A percentile compares a stretch with the other conserved stretches of the same genome.
phyloP scores from a whole-genome alignment of 2,888 invertebrate genomes.

The Sphaeridia pumilis region DNA sequence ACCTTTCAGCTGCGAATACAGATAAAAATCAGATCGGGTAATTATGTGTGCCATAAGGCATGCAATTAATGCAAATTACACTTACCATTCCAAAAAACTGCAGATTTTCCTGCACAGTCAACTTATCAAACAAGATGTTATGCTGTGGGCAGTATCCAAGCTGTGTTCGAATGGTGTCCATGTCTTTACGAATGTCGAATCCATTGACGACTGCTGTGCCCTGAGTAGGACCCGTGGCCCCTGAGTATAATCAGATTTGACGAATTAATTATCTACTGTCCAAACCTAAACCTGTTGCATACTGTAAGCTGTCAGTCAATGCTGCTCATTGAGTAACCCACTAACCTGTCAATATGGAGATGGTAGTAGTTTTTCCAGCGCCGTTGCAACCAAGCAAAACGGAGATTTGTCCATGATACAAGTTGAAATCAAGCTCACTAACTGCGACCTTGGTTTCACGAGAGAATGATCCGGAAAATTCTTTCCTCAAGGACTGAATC shows the following conservation, averaged over 20 bases:
- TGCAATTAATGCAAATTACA: neutral
- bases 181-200: slow-evolving; percentile 54
- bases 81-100: slow-evolving; percentile 67
- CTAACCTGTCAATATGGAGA: slow-evolving; percentile 55
- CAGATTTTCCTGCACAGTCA: slow-evolving; percentile 74
- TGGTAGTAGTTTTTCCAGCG: slow-evolving; percentile 60
- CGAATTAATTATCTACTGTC: slow-evolving; percentile 1
- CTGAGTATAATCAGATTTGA: slow-evolving; percentile 42
- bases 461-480: slow-evolving; percentile 20
- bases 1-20: slow-evolving; percentile 51
- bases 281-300: too few relatives aligned
- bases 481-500: slow-evolving; percentile 38
- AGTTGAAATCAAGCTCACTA: slow-evolving; percentile 56
- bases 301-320: too few relatives aligned
- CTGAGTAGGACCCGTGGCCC: slow-evolving; percentile 56
- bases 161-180: slow-evolving; percentile 54
- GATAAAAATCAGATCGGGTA: neutral
- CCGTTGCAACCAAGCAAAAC: slow-evolving; percentile 78
- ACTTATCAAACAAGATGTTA: slow-evolving; percentile 67
- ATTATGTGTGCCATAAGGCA: neutral
- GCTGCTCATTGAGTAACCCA: neutral
- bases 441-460: slow-evolving; percentile 49
- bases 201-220: slow-evolving; percentile 62
- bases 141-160: slow-evolving; percentile 87
- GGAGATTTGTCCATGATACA: slow-evolving; percentile 73